Percentiles rank a stretch among this genome's conserved stretches.
Evolutionary conservation across 30 jellyfish, hydroid and myxozoan genomes (phyloP).

Genomic region (Hydractinia symbiolongicarpus): DNA sequence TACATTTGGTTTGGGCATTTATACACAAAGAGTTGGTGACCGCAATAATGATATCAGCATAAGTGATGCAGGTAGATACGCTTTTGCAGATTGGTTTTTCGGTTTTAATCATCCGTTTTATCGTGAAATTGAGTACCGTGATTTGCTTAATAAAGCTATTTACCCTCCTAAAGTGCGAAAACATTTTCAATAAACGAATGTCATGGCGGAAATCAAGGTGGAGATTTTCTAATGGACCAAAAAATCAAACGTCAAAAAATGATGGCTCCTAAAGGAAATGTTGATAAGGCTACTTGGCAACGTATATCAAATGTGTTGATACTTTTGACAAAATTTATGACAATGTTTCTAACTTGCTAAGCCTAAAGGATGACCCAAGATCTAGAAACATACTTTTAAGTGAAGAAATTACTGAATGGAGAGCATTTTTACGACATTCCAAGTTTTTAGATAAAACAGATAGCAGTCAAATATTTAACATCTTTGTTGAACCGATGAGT

Average conservation of each 20-base stretch:
- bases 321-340: constrained; percentile 7
- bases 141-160: not conserved
- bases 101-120: constrained; percentile 11
- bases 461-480: not conserved
- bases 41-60: not conserved
- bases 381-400: not conserved
- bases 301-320: not conserved
- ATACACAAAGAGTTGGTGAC: constrained; percentile 2
- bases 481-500: not conserved
- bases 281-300: constrained; percentile 6
- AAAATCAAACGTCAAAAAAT: constrained; percentile 11
- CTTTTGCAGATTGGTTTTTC: constrained; percentile 3
- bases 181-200: not conserved
- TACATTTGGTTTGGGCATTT: constrained; percentile 5
- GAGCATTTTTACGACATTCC: constrained; percentile 14
- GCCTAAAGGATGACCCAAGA: not conserved
- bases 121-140: constrained; percentile 17
- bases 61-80: constrained; percentile 1
- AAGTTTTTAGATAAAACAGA: not conserved
- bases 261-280: constrained; percentile 3
- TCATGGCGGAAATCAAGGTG: constrained; percentile 1
- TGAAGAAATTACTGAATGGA: constrained; percentile 13
- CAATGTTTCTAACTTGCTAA: not conserved
- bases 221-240: constrained; percentile 4
- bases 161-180: not conserved